Percentiles rank a stretch among this genome's conserved stretches.
phyloP scores from a whole-genome alignment of 2,888 invertebrate genomes.

The Griposia aprilina region DNA sequence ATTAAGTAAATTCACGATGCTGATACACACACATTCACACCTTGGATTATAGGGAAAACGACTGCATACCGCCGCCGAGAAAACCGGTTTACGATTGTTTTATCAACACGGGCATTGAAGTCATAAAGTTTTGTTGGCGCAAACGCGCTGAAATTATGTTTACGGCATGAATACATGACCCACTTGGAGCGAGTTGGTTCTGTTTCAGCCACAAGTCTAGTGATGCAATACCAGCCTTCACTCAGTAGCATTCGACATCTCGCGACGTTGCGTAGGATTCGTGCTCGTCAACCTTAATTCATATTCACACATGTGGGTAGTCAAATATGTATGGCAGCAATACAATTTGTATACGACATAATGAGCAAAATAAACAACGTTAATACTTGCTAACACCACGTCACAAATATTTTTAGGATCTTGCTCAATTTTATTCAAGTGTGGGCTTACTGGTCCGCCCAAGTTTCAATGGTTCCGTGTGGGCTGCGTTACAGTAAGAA shows the following conservation, averaged over 20 bases:
- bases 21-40: conserved; percentile 52
- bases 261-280: conserved; percentile 72
- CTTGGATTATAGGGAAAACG: conserved; percentile 59
- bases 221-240: conserved; percentile 82
- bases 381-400: conserved; percentile 73
- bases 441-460: conserved; percentile 86
- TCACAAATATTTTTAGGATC: conserved; percentile 80
- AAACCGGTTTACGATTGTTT: conserved; percentile 83
- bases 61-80: conserved; percentile 61
- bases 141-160: conserved; percentile 81
- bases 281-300: conserved; percentile 67
- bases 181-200: conserved; percentile 82
- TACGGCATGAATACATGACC: conserved; percentile 85
- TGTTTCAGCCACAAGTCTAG: conserved; percentile 78
- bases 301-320: conserved; percentile 62
- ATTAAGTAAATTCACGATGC: conserved; percentile 43
- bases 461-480: conserved; percentile 70
- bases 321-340: conserved; percentile 53
- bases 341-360: conserved; percentile 61
- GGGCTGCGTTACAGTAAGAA: conserved; percentile 76
- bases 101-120: conserved; percentile 75
- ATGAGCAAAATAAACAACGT: conserved; percentile 70
- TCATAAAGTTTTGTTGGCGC: conserved; percentile 71
- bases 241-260: conserved; percentile 70
- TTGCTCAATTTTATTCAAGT: conserved; percentile 78